A percentile compares a stretch with the other conserved stretches of the same genome.
Conservation (phyloP, 2,888 invertebrate genomes). For the Chrysolina haemoptera region DNA sequence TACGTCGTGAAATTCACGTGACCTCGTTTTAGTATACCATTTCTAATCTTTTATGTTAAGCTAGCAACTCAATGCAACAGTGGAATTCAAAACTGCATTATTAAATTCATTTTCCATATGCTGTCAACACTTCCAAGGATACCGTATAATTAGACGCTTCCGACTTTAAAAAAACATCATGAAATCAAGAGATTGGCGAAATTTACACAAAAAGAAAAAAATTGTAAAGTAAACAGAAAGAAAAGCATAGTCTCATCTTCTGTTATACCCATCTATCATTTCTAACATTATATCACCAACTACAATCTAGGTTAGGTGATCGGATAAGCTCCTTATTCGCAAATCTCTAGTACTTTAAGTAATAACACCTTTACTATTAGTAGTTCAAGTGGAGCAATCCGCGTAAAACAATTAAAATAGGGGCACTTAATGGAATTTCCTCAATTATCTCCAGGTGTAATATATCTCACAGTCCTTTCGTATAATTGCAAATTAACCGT, state of each 20-base stretch:
- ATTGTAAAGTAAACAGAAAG: too few species aligned
- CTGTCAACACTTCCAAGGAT: too few species aligned
- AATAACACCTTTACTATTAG: slow-evolving; percentile 25
- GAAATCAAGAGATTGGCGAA: too few species aligned
- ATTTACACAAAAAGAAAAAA: too few species aligned
- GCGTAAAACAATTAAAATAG: slow-evolving; percentile 37
- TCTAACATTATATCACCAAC: neutral
- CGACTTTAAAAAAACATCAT: too few species aligned
- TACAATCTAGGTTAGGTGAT: neutral
- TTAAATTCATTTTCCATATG: too few species aligned
- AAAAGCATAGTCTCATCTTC: neutral
- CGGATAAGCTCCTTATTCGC: neutral
- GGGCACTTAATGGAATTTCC: slow-evolving; percentile 34
- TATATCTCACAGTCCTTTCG: slow-evolving; percentile 33
- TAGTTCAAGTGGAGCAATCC: slow-evolving; percentile 30
- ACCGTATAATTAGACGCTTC: too few species aligned
- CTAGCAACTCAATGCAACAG: too few species aligned
- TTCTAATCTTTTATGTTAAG: too few species aligned
- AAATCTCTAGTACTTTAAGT: neutral
- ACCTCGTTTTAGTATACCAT: too few species aligned
- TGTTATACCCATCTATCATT: neutral
- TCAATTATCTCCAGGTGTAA: slow-evolving; percentile 38
- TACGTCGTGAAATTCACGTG: too few species aligned
- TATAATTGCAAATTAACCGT: slow-evolving; percentile 39
- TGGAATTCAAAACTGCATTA: too few species aligned